Base-by-base conservation (phyloP, 92 coral and sea anemone genomes). In the Paragorgia papillata region DNA sequence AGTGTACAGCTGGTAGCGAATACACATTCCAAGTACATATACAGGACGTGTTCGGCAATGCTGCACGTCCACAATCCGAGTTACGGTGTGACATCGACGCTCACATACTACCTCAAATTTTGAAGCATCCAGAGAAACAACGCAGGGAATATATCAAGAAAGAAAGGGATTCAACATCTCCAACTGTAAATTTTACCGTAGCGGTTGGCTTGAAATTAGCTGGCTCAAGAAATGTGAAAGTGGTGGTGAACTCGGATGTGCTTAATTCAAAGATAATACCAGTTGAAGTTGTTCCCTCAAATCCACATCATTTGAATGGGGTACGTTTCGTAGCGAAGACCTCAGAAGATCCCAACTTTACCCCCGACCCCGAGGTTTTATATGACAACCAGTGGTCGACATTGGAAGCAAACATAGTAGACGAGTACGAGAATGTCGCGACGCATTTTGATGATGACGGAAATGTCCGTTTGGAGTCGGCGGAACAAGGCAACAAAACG, bases 341-440 rank as follows among this genome's bases (percentile, higher is more conserved):
- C 21, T 10, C 59, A 9, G 26, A 27, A 44, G 26, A 24, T 25
- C n/a, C 25, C 15, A 35, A 54, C 1, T 26, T 14, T 22, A 9
- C 41, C 33, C n/a, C n/a, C n/a, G n/a, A n/a, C n/a, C n/a, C n/a
- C n/a, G n/a, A n/a, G n/a, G n/a, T n/a, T n/a, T n/a, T n/a, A n/a
- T n/a, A n/a, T n/a, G n/a, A n/a, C n/a, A n/a, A n/a, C n/a, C n/a
- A n/a, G n/a, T n/a, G n/a, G n/a, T n/a, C n/a, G n/a, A 44, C 75
- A 49, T 0, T 68, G 2, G 43, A 68, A 46, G 75, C 75, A 1
- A 20, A 9, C 9, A 0, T 68, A n/a, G 59, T 46, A 13, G 75
- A 68, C 21, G 26, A 14, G 34, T 26, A 44, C 75, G 39, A 28
- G 24, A 68, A 68, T 68, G 40, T 68, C 33, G 58, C 48, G 39